phyloP scores from a whole-genome alignment of 2,113 vertebrate genomes.

The Microcebus ravelobensis region DNA sequence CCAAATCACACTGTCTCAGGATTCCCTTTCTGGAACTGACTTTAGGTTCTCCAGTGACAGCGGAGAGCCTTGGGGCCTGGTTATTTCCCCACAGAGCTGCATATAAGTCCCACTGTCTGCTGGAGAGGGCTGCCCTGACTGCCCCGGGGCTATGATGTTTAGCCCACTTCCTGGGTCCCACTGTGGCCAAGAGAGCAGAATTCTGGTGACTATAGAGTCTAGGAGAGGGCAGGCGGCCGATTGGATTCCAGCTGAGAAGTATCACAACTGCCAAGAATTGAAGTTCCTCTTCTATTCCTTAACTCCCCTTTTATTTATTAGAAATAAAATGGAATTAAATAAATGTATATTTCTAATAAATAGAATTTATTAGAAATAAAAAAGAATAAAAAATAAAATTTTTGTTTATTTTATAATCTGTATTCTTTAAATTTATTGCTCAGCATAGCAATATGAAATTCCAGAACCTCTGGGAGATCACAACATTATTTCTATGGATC shows the following conservation, averaged over 20 bases:
- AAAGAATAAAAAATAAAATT: not conserved
- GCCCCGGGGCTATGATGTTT: no score
- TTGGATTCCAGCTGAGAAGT: not conserved
- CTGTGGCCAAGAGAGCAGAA: not conserved
- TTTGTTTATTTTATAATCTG: not conserved
- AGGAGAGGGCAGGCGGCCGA: not conserved
- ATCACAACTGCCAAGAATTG: no score
- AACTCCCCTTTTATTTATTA: not conserved
- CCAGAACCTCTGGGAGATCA: not conserved
- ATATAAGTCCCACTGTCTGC: rapidly evolving
- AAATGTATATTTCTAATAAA: no score
- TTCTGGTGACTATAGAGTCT: not conserved
- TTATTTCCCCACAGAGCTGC: rapidly evolving
- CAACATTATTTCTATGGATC: not conserved
- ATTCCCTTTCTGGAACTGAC: not conserved
- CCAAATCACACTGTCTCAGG: not conserved
- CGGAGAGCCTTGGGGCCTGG: not conserved
- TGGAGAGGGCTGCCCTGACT: not conserved
- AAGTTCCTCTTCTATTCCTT: not conserved
- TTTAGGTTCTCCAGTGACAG: not conserved
- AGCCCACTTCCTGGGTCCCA: rapidly evolving
- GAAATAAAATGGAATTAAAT: not conserved
- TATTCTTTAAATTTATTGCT: not conserved
- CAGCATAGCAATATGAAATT: not conserved
- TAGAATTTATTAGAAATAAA: not conserved